Percentiles rank a stretch among this genome's conserved stretches.
phyloP scores from a whole-genome alignment of 2,797 vertebrate genomes.

The Artibeus jamaicensis region DNA sequence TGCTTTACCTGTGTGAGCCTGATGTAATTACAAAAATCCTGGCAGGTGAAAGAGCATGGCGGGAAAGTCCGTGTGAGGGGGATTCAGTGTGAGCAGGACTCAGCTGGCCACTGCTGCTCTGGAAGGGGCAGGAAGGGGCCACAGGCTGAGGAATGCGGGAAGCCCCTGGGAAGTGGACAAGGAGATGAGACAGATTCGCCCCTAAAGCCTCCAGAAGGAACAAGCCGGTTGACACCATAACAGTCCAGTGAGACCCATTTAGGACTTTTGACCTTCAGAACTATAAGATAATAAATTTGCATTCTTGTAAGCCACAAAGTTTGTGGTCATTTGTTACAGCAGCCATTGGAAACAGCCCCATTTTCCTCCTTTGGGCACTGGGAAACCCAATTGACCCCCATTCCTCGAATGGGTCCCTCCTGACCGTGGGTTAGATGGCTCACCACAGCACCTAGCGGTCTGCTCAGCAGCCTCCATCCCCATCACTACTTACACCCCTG shows the following conservation, averaged over 20 bases:
- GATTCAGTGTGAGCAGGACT: neutral
- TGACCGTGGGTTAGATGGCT: neutral
- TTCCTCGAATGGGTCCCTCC: neutral
- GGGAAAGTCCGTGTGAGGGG: neutral
- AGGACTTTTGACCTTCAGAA: neutral
- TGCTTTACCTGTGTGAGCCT: neutral
- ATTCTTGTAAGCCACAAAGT: neutral
- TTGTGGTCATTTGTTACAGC: neutral
- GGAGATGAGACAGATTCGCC: neutral
- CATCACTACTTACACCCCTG: no score
- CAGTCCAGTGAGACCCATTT: neutral
- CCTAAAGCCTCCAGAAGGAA: neutral
- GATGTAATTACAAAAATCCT: neutral
- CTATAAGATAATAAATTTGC: neutral
- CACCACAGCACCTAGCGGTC: neutral
- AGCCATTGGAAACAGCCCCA: neutral
- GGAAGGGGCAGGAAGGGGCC: neutral
- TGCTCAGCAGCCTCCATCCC: no score
- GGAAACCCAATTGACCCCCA: neutral
- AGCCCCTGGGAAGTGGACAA: neutral
- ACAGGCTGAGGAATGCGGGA: neutral
- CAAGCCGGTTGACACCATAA: neutral
- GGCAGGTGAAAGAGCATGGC: neutral
- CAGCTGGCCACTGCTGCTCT: neutral
- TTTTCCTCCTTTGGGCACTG: neutral